Conservation (phyloP, 2,797 vertebrate species). For the Manis crassicaudata region DNA sequence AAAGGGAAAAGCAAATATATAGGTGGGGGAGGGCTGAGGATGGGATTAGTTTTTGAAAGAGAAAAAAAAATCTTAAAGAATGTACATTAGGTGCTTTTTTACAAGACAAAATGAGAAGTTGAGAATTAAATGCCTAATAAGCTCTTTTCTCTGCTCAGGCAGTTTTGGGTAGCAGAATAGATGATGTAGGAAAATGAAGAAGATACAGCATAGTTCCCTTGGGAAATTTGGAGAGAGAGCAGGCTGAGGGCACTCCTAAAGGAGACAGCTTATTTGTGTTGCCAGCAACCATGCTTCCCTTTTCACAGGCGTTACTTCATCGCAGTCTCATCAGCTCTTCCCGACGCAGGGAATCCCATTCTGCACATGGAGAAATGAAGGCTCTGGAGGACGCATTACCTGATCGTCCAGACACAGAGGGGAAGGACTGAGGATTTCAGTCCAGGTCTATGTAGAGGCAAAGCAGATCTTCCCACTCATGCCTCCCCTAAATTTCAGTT, state of each 20-base stretch:
- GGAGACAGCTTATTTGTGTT: neutral
- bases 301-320: neutral
- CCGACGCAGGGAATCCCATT: neutral
- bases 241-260: neutral
- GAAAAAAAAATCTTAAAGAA: neutral
- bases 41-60: constrained; percentile 18
- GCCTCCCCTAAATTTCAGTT: neutral
- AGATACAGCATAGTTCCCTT: neutral
- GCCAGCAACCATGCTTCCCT: neutral
- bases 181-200: constrained; percentile 21
- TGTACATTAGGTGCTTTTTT: neutral
- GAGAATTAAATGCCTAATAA: constrained; percentile 14
- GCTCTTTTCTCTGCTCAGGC: constrained; percentile 11
- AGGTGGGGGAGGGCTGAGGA: neutral
- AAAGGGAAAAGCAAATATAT: constrained; percentile 39
- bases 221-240: neutral
- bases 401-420: neutral
- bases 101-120: neutral
- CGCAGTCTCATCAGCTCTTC: neutral
- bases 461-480: neutral
- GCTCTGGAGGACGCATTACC: neutral
- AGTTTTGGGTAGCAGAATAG: neutral
- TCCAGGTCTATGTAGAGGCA: neutral
- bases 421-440: neutral
- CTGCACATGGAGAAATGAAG: neutral